These are phyloP conservation scores for Oedothorax gibbosus DNA, from an alignment of 1,140 invertebrate genomes.

Conservation along the genomic window DNA sequence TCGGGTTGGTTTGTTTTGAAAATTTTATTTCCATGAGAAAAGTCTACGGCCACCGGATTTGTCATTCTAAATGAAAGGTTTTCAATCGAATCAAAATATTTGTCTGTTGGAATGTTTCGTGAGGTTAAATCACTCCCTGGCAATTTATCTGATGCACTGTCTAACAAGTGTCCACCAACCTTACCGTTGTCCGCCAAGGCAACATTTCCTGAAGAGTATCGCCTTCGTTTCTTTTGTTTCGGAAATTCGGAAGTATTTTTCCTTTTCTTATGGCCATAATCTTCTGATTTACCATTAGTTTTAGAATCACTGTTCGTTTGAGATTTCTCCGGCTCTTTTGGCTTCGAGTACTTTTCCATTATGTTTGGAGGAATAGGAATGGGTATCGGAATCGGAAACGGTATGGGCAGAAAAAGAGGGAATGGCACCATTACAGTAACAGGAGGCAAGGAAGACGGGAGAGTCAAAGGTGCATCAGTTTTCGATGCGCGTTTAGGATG, in stretches of 20 bases:
- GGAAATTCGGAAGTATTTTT: slow-evolving; percentile 21
- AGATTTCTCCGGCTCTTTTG: not conserved
- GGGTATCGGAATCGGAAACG: slow-evolving; percentile 55
- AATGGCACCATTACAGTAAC: slow-evolving; percentile 60
- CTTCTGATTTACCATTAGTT: not conserved
- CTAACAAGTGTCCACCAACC: not conserved
- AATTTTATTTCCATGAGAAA: not conserved
- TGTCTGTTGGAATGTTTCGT: not conserved
- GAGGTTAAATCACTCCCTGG: not conserved
- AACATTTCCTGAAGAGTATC: not conserved
- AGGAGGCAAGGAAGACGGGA: slow-evolving; percentile 48
- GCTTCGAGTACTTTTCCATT: slow-evolving; percentile 33
- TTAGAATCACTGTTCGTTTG: not conserved
- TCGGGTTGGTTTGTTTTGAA: not conserved
- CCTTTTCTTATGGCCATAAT: not conserved
- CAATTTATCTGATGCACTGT: not conserved
- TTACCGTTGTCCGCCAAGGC: not conserved
- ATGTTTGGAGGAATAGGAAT: slow-evolving; percentile 50
- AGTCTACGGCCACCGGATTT: not conserved
- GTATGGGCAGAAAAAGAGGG: slow-evolving; percentile 55
- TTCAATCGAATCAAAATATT: slow-evolving; percentile 5
- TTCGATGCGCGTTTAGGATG: not conserved
- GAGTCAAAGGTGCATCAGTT: not conserved
- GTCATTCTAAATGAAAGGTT: slow-evolving; percentile 18
- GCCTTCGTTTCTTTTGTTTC: slow-evolving; percentile 23